A percentile compares a stretch with the other conserved stretches of the same genome.
phyloP scores from a whole-genome alignment of 2,888 invertebrate species.

The Terebella lapidaria region DNA sequence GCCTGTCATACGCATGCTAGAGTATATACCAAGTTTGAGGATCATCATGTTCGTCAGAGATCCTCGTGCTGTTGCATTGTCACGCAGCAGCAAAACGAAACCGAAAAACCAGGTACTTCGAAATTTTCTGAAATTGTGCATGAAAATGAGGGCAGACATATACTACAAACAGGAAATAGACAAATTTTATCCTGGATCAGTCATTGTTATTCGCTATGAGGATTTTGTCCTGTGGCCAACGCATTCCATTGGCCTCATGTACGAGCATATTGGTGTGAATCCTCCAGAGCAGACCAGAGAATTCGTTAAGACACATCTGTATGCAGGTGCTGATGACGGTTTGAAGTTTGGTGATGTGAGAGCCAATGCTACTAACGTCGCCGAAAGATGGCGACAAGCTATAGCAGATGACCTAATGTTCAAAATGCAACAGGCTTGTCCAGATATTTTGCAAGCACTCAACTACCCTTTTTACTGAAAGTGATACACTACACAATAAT shows the following conservation, averaged over 20 bases:
- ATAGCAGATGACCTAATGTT: not conserved
- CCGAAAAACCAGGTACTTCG: not conserved
- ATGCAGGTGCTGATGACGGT: not conserved
- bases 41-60: not conserved
- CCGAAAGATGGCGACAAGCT: not conserved
- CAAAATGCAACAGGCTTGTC: not conserved
- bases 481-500: no score
- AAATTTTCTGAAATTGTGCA: not conserved
- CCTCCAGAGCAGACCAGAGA: not conserved
- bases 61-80: not conserved
- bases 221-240: not conserved
- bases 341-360: not conserved
- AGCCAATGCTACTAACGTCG: not conserved
- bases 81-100: not conserved
- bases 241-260: not conserved
- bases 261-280: not conserved
- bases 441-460: not conserved
- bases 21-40: not conserved
- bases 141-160: not conserved
- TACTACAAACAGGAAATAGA: not conserved
- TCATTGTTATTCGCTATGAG: not conserved
- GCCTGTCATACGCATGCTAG: not conserved
- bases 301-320: not conserved
- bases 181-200: not conserved
- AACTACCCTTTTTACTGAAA: not conserved